A percentile compares a stretch with the other conserved stretches of the same genome.
These are phyloP conservation scores for Lymantria dispar DNA, from an alignment of 2,888 invertebrate species.

Conservation along the genomic window DNA sequence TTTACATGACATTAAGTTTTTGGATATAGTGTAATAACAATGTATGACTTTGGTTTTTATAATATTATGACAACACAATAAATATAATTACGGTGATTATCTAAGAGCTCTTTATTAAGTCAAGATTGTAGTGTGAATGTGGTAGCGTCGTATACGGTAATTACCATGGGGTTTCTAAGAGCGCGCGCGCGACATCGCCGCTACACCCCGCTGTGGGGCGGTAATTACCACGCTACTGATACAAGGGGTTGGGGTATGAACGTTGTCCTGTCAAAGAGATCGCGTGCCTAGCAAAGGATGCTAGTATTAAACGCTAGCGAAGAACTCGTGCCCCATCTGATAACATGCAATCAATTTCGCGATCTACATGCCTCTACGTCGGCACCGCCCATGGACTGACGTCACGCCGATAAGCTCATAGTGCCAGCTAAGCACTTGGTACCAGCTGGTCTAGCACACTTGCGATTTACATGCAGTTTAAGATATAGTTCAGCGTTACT, in stretches of 20 bases:
- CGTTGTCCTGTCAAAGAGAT: slow-evolving; percentile 79
- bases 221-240: slow-evolving; percentile 71
- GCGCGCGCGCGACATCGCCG: slow-evolving; percentile 72
- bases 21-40: no score
- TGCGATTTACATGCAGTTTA: slow-evolving; percentile 34
- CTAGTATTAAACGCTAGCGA: slow-evolving; percentile 79
- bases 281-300: slow-evolving; percentile 74
- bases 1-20: no score
- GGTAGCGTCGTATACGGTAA: slow-evolving; percentile 10
- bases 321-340: slow-evolving; percentile 80
- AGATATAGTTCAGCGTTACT: slow-evolving; percentile 3
- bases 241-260: slow-evolving; percentile 59
- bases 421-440: slow-evolving; percentile 74
- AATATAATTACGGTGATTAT: no score
- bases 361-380: slow-evolving; percentile 79
- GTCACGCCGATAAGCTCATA: slow-evolving; percentile 72
- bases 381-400: slow-evolving; percentile 77
- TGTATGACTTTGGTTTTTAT: no score
- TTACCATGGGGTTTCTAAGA: slow-evolving; percentile 16
- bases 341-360: slow-evolving; percentile 82
- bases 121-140: slow-evolving; percentile 6
- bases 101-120: background rate
- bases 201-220: slow-evolving; percentile 63
- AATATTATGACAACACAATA: no score
- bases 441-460: slow-evolving; percentile 55